These are phyloP conservation scores for Drosophila acutilabella DNA, from an alignment of 2,888 invertebrate species.

Conservation along the genomic window DNA sequence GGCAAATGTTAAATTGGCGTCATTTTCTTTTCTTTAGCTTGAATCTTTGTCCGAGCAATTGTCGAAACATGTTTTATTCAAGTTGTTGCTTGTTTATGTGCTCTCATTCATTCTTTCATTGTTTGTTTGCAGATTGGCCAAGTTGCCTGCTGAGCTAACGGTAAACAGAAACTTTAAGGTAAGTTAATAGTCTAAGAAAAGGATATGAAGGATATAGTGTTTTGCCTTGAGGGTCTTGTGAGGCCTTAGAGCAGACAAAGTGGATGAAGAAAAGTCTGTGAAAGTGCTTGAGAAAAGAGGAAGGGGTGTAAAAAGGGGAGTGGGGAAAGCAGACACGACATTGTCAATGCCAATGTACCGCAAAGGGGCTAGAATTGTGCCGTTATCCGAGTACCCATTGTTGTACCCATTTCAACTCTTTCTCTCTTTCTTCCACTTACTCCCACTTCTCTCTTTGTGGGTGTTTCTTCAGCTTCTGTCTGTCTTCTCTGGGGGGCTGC, in stretches of 20 bases:
- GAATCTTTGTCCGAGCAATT: background rate
- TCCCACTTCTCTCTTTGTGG: background rate
- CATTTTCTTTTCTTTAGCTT: background rate
- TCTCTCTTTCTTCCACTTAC: background rate
- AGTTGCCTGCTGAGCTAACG: conserved; percentile 19
- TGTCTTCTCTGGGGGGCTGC: conserved; percentile 6
- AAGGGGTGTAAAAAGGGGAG: background rate
- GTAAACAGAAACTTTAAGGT: conserved; percentile 48
- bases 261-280: conserved; percentile 12
- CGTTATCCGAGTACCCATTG: conserved; percentile 12
- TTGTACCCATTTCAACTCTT: background rate
- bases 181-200: conserved; percentile 34
- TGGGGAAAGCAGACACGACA: conserved; percentile 10
- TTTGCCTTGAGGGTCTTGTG: conserved; percentile 1
- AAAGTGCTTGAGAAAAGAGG: conserved; percentile 20
- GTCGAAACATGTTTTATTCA: conserved; percentile 13
- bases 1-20: background rate
- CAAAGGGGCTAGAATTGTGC: conserved; percentile 1
- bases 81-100: conserved; percentile 7
- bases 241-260: background rate
- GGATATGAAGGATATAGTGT: background rate
- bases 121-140: conserved; percentile 29
- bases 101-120: conserved; percentile 5
- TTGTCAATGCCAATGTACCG: conserved; percentile 52
- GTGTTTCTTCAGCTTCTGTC: background rate